Percentiles rank a stretch among this genome's conserved stretches.
phyloP scores from a whole-genome alignment of 1,140 invertebrate species.

The Bombus ignitus region DNA sequence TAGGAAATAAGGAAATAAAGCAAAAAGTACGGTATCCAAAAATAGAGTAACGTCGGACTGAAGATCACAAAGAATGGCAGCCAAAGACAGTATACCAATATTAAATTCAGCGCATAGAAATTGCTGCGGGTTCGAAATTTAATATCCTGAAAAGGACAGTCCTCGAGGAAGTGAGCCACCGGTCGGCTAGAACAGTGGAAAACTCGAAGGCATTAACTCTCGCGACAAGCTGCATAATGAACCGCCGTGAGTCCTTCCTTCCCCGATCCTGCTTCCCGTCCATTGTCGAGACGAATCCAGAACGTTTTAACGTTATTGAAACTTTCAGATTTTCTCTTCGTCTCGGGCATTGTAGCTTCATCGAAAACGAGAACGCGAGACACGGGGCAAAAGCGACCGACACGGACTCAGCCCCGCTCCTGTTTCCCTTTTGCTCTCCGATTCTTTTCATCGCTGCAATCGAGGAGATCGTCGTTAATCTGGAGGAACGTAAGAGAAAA shows the following conservation, averaged over 20 bases:
- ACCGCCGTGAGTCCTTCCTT: conserved; percentile 11
- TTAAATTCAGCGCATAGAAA: neutral
- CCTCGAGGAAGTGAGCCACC: neutral
- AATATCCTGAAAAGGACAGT: neutral
- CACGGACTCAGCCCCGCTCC: neutral
- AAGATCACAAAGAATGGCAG: too few relatives aligned
- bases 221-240: conserved; percentile 15
- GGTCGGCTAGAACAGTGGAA: too few relatives aligned
- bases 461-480: conserved; percentile 65
- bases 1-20: neutral
- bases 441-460: conserved; percentile 50
- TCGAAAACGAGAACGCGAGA: conserved; percentile 8
- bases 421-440: neutral
- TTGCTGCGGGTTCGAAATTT: neutral
- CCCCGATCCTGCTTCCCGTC: neutral
- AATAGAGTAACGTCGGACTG: too few relatives aligned
- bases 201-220: neutral
- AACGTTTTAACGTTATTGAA: conserved; percentile 37
- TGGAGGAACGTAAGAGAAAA: conserved; percentile 50
- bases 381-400: neutral
- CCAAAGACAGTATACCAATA: neutral
- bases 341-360: neutral
- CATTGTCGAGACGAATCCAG: conserved; percentile 11
- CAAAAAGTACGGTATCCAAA: too few relatives aligned
- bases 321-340: conserved; percentile 27